Evolutionary conservation across 2,888 invertebrate species (phyloP).

Genomic region (Dromius quadrimaculatus): DNA sequence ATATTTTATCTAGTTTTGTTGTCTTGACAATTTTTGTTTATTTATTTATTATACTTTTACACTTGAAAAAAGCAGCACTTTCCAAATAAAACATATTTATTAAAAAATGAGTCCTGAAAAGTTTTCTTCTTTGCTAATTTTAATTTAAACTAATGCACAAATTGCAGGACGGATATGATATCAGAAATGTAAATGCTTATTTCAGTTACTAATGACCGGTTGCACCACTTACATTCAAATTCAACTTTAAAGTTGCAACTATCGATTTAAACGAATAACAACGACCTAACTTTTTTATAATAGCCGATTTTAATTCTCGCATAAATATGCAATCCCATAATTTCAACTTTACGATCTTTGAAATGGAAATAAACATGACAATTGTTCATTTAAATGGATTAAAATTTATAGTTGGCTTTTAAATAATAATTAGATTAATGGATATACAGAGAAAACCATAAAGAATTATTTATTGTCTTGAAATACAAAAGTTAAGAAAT

Average conservation of each 20-base stretch:
- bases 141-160: no score
- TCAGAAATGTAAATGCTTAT: conserved; percentile 23
- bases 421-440: conserved; percentile 34
- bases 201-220: conserved; percentile 21
- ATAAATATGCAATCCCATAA: conserved; percentile 31
- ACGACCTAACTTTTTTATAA: conserved; percentile 25
- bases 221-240: conserved; percentile 13
- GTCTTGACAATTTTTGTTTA: no score
- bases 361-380: conserved; percentile 24
- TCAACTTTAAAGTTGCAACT: conserved; percentile 6
- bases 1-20: no score
- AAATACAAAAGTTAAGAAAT: not conserved
- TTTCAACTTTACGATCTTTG: conserved; percentile 1
- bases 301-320: conserved; percentile 11
- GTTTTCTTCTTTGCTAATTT: no score
- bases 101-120: no score
- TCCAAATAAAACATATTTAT: no score
- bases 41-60: no score
- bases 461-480: no score
- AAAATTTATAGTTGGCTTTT: not conserved
- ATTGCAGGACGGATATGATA: no score
- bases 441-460: no score
- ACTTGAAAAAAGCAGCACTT: no score
- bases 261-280: conserved; percentile 2
- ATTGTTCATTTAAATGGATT: conserved; percentile 14